Percentiles rank a stretch among this genome's conserved stretches.
Evolutionary conservation across 37 sponge, comb jelly and placozoan species (phyloP).

Genomic region (Sycon ciliatum): DNA sequence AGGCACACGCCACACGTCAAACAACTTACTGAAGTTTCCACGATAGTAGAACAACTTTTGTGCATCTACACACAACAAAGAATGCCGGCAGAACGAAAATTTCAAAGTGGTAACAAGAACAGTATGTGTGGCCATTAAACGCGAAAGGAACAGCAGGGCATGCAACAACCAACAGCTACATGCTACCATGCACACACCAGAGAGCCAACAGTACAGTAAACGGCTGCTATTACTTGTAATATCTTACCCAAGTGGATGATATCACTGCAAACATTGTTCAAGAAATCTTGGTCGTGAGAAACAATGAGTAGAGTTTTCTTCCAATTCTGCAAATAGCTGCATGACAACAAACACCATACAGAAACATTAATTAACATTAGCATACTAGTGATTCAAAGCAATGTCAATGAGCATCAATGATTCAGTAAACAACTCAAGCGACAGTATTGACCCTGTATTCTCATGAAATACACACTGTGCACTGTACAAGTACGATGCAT

Average conservation of each 20-base stretch:
- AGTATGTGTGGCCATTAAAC: neutral
- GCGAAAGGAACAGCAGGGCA: neutral
- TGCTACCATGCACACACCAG: no score
- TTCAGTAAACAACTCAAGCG: neutral
- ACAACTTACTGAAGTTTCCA: slow-evolving; percentile 83
- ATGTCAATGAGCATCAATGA: neutral
- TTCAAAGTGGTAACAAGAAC: neutral
- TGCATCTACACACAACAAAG: slow-evolving; percentile 34
- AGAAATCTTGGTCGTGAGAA: slow-evolving; percentile 97
- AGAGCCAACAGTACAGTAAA: no score
- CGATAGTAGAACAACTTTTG: slow-evolving; percentile 89
- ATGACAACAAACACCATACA: neutral
- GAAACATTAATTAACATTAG: neutral
- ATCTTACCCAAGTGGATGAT: slow-evolving; percentile 67
- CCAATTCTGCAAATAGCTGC: slow-evolving; percentile 88
- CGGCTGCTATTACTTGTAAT: no score
- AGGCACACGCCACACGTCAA: no score
- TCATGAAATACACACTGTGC: no score
- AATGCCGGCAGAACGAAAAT: neutral
- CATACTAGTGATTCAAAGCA: neutral
- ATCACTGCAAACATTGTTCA: slow-evolving; percentile 94
- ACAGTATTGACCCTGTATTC: no score
- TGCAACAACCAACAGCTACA: no score
- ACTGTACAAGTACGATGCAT: no score
- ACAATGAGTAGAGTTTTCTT: slow-evolving; percentile 96